Evolutionary conservation across 2,888 invertebrate species (phyloP), one percentile per base, ranked within the genome.

Genomic region (Dryobotodes eremita): DNA sequence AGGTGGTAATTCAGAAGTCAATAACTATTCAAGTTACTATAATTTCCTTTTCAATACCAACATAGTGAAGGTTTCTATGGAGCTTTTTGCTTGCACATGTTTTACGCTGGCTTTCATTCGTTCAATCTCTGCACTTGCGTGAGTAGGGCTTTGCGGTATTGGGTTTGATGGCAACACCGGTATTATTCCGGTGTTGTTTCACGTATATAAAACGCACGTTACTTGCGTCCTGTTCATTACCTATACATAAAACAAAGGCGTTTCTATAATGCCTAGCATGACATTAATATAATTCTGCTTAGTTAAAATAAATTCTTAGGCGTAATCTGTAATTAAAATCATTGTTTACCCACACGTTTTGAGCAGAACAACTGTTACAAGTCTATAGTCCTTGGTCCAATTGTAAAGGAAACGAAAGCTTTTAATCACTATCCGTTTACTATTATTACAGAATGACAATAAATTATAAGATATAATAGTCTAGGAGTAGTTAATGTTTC

Each of bases 351-450:
- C 86, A 89, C 89, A 89, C 86, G 78, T 79, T 88, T 84, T 13
- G 74, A 66, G 57, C 75, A 79, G 70, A 74, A 86, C 85, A 79
- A 78, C 76, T 69, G 81, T 71, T 87, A 79, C 73, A 73, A 85
- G 79, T 71, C 69, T 70, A 78, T 85, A 82, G 91, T 93, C 95
- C 94, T 95, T 94, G 95, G 91, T 89, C 94, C 91, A 92, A 91
- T 92, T 92, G 88, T 86, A 76, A 84, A 85, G 87, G 89, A 90
- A 92, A 92, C 89, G 92, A 94, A 93, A 92, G 93, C 91, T 88
- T 88, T 88, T 86, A 85, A 90, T 89, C 91, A 91, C 89, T 92
- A 91, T 90, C 90, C 90, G 91, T 90, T 88, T 89, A 82, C 82
- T 88, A 87, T 89, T 88, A 90, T 87, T 81, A 84, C 78, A 85